Evolutionary conservation across 1,140 invertebrate genomes (phyloP).

Genomic region (Ooceraea biroi): DNA sequence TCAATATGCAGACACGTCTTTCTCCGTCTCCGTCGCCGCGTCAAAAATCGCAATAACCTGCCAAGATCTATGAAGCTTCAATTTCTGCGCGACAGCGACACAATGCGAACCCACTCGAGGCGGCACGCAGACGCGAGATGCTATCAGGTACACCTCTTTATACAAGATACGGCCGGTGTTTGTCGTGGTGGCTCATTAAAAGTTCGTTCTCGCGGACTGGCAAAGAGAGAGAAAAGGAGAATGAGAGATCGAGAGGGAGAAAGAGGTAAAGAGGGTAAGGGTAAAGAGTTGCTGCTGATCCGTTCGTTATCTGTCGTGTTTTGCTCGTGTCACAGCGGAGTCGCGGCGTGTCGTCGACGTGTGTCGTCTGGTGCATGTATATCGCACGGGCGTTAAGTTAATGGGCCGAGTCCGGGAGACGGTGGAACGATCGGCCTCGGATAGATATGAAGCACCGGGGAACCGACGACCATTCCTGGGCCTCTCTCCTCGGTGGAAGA

Average conservation of each 20-base stretch:
- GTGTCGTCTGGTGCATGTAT: slow-evolving; percentile 41
- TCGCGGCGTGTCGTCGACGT: slow-evolving; percentile 59
- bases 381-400: slow-evolving; percentile 44
- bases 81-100: neutral
- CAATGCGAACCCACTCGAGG: neutral
- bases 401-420: slow-evolving; percentile 10
- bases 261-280: too few species aligned
- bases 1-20: neutral
- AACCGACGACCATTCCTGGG: neutral
- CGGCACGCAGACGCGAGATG: slow-evolving; percentile 28
- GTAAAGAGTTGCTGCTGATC: slow-evolving; percentile 45
- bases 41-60: neutral
- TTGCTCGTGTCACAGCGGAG: slow-evolving; percentile 67
- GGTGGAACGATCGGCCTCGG: neutral
- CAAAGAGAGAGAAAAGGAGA: slow-evolving; percentile 15
- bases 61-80: neutral
- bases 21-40: neutral
- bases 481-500: neutral
- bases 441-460: slow-evolving; percentile 11
- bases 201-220: slow-evolving; percentile 51
- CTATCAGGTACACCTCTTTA: slow-evolving; percentile 57
- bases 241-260: neutral
- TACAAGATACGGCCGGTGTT: slow-evolving; percentile 33
- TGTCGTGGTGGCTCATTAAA: slow-evolving; percentile 68
- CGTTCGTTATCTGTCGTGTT: slow-evolving; percentile 71